Percentiles rank a stretch among this genome's conserved stretches.
These are phyloP conservation scores for Noctua janthe DNA, from an alignment of 2,888 invertebrate genomes.

Conservation along the genomic window DNA sequence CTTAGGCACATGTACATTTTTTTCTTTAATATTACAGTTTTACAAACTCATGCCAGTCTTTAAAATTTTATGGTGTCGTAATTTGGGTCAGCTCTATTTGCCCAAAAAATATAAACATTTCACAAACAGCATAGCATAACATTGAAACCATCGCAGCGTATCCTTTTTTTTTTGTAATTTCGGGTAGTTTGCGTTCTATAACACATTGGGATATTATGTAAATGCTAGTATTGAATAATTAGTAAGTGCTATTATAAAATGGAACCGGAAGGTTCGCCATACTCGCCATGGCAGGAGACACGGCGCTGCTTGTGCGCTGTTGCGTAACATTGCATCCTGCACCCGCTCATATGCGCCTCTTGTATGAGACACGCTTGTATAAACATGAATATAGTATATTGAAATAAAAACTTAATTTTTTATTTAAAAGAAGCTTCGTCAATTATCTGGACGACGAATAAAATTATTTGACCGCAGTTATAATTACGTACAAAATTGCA, in stretches of 20 bases:
- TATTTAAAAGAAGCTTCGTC: neutral
- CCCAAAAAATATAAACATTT: neutral
- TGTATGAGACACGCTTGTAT: conserved; percentile 56
- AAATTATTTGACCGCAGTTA: neutral
- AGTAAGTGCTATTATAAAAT: conserved; percentile 55
- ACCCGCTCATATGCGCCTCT: conserved; percentile 42
- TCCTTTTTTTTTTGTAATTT: neutral
- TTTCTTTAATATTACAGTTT: conserved; percentile 8
- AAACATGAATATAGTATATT: conserved; percentile 34
- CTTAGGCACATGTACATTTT: conserved; percentile 18
- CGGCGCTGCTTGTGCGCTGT: conserved; percentile 73
- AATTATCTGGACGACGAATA: neutral
- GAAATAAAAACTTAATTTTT: neutral
- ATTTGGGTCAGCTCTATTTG: conserved; percentile 7
- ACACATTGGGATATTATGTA: conserved; percentile 21
- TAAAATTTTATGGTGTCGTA: neutral
- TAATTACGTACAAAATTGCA: neutral
- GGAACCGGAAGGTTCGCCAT: conserved; percentile 72
- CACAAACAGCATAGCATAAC: neutral
- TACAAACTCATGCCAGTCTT: neutral
- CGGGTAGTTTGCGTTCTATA: neutral
- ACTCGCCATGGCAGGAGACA: conserved; percentile 73
- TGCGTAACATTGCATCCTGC: conserved; percentile 79
- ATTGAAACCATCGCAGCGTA: neutral
- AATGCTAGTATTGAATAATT: conserved; percentile 58